phyloP scores from a whole-genome alignment of 2,888 invertebrate genomes.

The Agrochola lota region DNA sequence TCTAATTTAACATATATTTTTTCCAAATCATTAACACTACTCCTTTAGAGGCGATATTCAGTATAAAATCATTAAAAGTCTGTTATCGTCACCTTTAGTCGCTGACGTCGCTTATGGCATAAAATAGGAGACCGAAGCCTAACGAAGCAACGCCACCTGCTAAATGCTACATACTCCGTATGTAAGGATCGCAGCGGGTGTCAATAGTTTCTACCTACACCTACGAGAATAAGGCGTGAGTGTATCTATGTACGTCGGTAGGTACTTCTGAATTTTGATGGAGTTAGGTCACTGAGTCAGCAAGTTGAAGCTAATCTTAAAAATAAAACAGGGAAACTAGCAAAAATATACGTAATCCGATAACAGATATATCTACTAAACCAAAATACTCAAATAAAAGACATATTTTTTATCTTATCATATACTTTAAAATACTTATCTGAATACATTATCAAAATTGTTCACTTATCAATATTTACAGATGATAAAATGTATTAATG shows the following conservation, averaged over 20 bases:
- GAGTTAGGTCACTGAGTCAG: neutral
- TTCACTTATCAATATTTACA: conserved; percentile 9
- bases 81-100: no score
- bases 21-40: no score
- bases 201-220: neutral
- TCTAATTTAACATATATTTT: no score
- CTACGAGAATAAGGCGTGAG: no score
- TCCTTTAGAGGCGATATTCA: no score
- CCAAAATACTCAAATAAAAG: conserved; percentile 20
- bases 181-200: no score
- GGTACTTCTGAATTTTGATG: no score
- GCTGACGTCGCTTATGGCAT: no score
- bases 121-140: no score
- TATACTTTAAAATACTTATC: conserved; percentile 21
- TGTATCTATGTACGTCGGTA: neutral
- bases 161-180: neutral
- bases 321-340: neutral
- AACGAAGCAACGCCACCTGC: neutral
- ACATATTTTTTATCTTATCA: conserved; percentile 42
- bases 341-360: conserved; percentile 1
- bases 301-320: neutral
- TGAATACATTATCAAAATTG: conserved; percentile 14
- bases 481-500: neutral
- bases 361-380: neutral
- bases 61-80: no score